Conservation (phyloP, 23 tunicate genomes). For the Halocynthia roretzi region DNA sequence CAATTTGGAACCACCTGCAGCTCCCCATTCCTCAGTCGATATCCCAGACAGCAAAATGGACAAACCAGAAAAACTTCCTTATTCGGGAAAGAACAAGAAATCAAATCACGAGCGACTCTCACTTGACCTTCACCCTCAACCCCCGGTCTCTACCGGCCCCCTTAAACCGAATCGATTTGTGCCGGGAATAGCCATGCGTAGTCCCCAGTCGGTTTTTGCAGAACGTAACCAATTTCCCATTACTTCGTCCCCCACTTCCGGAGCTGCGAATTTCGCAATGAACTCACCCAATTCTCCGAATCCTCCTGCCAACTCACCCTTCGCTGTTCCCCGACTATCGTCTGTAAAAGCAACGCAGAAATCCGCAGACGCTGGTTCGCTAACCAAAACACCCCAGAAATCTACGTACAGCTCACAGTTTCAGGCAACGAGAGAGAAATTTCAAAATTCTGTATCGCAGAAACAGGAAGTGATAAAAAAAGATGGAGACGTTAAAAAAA, state of each 20-base stretch:
- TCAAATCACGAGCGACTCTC: neutral
- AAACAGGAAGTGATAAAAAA: too few relatives aligned
- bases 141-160: slow-evolving; percentile 9
- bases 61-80: neutral
- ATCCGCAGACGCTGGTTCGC: neutral
- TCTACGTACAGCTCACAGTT: slow-evolving; percentile 8
- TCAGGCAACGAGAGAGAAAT: slow-evolving; percentile 61
- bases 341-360: slow-evolving; percentile 3
- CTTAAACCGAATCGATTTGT: slow-evolving; percentile 7
- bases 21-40: neutral
- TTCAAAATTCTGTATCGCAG: slow-evolving; percentile 21
- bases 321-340: slow-evolving; percentile 11
- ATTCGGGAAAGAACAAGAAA: too few relatives aligned
- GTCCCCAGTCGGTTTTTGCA: slow-evolving; percentile 5
- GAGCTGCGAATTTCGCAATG: slow-evolving; percentile 72
- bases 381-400: neutral
- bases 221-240: neutral
- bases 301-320: neutral
- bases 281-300: slow-evolving; percentile 72
- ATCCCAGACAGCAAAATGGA: neutral
- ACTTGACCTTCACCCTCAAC: neutral
- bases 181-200: slow-evolving; percentile 7
- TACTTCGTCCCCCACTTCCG: slow-evolving; percentile 74
- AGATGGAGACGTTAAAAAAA: too few relatives aligned
- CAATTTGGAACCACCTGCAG: neutral